Evolutionary conservation across 2,888 invertebrate species (phyloP).

Genomic region (Catonia carolina): DNA sequence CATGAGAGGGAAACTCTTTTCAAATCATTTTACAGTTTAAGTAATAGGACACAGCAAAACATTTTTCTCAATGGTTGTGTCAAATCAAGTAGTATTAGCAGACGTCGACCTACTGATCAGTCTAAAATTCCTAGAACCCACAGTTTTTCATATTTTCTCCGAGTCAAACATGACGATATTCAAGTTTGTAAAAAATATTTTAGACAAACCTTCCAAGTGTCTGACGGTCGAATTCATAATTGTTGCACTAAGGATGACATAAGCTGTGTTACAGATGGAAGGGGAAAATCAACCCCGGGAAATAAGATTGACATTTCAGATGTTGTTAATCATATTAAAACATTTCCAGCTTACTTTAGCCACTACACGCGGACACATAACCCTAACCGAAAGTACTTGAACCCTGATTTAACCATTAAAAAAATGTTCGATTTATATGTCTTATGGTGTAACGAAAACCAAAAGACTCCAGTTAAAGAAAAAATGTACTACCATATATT

Average conservation of each 20-base stretch:
- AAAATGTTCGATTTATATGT: conserved; percentile 19
- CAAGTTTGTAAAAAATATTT: conserved; percentile 20
- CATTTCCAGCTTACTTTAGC: conserved; percentile 16
- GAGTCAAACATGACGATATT: conserved; percentile 8
- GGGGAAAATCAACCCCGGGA: conserved; percentile 9
- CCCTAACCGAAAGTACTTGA: conserved; percentile 18
- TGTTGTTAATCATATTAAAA: conserved; percentile 19
- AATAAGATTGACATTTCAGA: conserved; percentile 17
- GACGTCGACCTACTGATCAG: conserved; percentile 11
- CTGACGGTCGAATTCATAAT: conserved; percentile 16
- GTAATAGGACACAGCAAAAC: not conserved
- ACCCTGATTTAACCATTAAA: conserved; percentile 17
- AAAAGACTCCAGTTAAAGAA: conserved; percentile 18
- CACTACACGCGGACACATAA: conserved; percentile 20
- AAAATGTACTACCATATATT: conserved; percentile 22
- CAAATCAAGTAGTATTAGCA: conserved; percentile 3
- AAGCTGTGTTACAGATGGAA: conserved; percentile 7
- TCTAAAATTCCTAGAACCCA: conserved; percentile 10
- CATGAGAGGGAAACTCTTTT: not conserved
- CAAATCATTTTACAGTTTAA: not conserved
- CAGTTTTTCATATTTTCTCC: conserved; percentile 12
- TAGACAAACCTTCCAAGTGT: conserved; percentile 18
- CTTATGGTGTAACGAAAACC: conserved; percentile 10
- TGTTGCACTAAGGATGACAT: conserved; percentile 5
- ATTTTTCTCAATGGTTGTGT: conserved; percentile 12